Conservation (phyloP, 2,113 vertebrate species). For the Baryphthengus martii region DNA sequence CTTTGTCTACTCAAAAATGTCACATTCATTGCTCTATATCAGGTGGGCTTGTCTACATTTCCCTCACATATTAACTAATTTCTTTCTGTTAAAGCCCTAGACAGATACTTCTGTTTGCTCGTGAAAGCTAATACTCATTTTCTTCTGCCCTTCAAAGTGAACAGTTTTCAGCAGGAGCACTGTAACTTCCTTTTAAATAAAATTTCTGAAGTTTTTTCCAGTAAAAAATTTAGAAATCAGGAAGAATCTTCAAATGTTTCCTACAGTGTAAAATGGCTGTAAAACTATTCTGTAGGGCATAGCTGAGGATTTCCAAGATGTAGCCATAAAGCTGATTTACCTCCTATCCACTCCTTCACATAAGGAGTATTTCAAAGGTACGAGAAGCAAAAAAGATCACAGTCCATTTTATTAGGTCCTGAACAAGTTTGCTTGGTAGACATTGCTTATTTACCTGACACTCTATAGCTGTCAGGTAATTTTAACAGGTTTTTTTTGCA, state of each 20-base stretch:
- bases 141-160: not conserved
- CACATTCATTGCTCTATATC: not conserved
- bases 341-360: not conserved
- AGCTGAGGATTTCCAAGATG: not conserved
- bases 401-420: not conserved
- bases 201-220: not conserved
- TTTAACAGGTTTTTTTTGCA: not conserved
- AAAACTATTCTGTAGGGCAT: not conserved
- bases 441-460: not conserved
- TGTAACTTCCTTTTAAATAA: not conserved
- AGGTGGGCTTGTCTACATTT: not conserved
- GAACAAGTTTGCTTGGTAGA: not conserved
- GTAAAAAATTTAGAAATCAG: not conserved
- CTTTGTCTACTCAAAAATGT: not conserved
- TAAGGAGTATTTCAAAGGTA: not conserved
- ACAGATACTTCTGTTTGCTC: not conserved
- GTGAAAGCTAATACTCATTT: not conserved
- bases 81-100: not conserved
- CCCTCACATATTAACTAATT: not conserved
- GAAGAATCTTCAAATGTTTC: not conserved
- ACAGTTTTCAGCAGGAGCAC: not conserved
- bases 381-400: not conserved
- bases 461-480: not conserved
- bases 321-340: not conserved
- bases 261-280: not conserved